phyloP scores from a whole-genome alignment of 2,797 vertebrate genomes.

The Lagodon rhomboides region DNA sequence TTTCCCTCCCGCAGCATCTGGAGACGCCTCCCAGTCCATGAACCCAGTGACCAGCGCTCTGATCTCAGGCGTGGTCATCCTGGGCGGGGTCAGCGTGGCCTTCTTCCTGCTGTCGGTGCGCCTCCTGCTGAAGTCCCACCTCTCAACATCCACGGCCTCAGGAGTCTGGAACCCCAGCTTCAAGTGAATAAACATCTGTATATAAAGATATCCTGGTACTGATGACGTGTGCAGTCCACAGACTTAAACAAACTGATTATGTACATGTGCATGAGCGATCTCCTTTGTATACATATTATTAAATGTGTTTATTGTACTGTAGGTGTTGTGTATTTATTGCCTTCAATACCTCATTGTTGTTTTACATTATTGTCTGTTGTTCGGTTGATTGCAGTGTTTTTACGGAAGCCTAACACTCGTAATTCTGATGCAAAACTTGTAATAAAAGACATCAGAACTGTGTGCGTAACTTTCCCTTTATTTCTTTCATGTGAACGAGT shows the following conservation, averaged over 20 bases:
- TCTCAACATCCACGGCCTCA: constrained; percentile 79
- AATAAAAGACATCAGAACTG: constrained; percentile 23
- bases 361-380: constrained; percentile 79
- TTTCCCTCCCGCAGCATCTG: constrained; percentile 76
- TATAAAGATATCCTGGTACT: constrained; percentile 9
- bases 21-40: constrained; percentile 81
- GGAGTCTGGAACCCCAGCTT: constrained; percentile 90
- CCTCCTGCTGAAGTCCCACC: constrained; percentile 88
- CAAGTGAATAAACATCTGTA: constrained; percentile 80
- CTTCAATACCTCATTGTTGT: constrained; percentile 85
- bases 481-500: not conserved
- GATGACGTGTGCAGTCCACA: constrained; percentile 10
- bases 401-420: constrained; percentile 8
- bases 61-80: constrained; percentile 91
- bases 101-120: constrained; percentile 89
- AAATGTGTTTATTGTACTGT: constrained; percentile 37
- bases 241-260: not conserved
- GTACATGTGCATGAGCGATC: constrained; percentile 2
- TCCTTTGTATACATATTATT: constrained; percentile 25
- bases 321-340: constrained; percentile 70
- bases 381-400: constrained; percentile 59
- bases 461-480: not conserved
- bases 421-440: constrained; percentile 1
- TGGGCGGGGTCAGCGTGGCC: constrained; percentile 88
- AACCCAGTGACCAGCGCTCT: constrained; percentile 90